Conservation (phyloP, 92 coral and sea anemone genomes). For the Umimayanthus kanabou region DNA sequence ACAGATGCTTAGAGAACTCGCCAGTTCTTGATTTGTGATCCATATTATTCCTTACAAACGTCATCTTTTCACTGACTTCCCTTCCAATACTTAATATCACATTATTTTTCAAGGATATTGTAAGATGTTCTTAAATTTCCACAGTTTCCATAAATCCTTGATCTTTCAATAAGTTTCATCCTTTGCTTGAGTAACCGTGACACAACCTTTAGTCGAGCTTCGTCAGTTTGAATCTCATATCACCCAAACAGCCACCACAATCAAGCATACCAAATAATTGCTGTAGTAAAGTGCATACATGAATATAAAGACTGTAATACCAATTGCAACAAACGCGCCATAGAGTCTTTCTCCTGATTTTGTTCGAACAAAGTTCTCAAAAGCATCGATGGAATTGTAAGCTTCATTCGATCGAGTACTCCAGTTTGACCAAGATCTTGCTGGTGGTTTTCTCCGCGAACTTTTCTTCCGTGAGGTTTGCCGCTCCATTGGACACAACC, state of each 20-base stretch:
- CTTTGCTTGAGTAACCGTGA: background rate
- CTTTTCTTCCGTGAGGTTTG: slow-evolving; percentile 16
- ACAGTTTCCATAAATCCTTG: background rate
- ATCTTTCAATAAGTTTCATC: no score
- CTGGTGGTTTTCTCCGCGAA: slow-evolving; percentile 8
- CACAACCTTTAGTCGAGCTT: background rate
- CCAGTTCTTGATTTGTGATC: background rate
- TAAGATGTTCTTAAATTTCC: background rate
- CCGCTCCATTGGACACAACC: slow-evolving; percentile 20
- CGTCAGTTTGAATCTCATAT: background rate
- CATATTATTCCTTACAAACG: background rate
- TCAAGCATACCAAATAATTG: slow-evolving; percentile 82
- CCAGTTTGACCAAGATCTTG: slow-evolving; percentile 36
- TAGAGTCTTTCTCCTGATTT: slow-evolving; percentile 63
- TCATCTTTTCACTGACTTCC: background rate
- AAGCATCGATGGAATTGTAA: slow-evolving; percentile 75
- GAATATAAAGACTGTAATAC: slow-evolving; percentile 77
- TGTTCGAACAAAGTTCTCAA: slow-evolving; percentile 82
- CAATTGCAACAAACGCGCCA: slow-evolving; percentile 76
- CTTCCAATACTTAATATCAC: no score
- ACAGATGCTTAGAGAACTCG: background rate
- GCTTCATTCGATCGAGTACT: slow-evolving; percentile 57
- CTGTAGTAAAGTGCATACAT: slow-evolving; percentile 78
- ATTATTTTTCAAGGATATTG: background rate
- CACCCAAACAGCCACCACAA: slow-evolving; percentile 92